Base-by-base conservation (phyloP, 2,888 invertebrate genomes). In the Caenorhabditis afra region DNA sequence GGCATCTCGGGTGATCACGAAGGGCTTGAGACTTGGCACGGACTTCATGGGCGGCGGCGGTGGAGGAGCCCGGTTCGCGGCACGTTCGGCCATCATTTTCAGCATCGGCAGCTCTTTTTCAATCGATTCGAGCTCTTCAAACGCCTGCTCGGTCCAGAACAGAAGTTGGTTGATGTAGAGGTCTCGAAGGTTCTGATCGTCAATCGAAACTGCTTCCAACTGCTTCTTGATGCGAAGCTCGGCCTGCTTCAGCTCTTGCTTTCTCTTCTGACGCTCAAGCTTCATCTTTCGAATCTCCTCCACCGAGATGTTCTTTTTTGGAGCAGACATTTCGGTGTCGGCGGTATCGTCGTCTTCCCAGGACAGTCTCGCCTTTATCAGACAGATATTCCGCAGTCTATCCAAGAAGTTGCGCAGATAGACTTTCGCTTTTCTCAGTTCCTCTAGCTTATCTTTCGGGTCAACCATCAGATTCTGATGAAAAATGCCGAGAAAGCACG, bases 1-100 rank as follows among this genome's bases (percentile, higher is more conserved):
- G 35, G 93, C 94, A 91, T 96, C 94, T 85, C 94, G 94, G 0
- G 97, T 95, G 66, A 99, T 95, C 49, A 96, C 95, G 79, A 96
- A 94, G 0, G 96, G 95, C 90, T 93, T 93, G 47, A 65, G 41
- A 11, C 49, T 53, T 5, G 70, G 64, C 3, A 59, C 62, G 11
- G 39, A 44, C 8, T 68, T 52, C 10, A 41, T 29, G 1, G 74
- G 65, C 14, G 61, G 35, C 2, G 70, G 44, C 14, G 29, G 68
- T 4, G 49, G 37, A 1, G 66, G 55, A 8, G 47, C 35, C 16
- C 37, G 45, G 18, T 37, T 12, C 16, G 61, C 39, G 11, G 55
- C 23, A 8, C 79, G 44, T 20, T 75, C 78, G 11, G 70, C 70
- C 82, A 84, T 82, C 84, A 82, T 82, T 64, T 68, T 59, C 47